Evolutionary conservation across 2,888 invertebrate species (phyloP).

Genomic region (Dryobotodes eremita): DNA sequence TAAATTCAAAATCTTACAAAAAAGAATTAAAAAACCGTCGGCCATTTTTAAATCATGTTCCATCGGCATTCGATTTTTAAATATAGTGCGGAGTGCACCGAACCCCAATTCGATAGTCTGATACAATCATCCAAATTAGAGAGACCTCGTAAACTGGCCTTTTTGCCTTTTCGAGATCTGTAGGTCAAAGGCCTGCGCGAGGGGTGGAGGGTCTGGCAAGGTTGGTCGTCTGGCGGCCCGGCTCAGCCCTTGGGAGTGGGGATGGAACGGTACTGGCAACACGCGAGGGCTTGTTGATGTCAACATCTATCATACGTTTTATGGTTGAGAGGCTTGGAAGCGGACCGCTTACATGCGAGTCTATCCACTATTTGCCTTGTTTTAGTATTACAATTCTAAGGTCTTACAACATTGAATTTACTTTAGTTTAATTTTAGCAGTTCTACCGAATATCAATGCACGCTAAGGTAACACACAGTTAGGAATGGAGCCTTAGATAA

Average conservation of each 20-base stretch:
- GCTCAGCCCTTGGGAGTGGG: conserved; percentile 87
- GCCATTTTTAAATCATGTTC: conserved; percentile 84
- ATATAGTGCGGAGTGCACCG: conserved; percentile 88
- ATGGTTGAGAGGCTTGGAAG: conserved; percentile 85
- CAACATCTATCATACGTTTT: conserved; percentile 89
- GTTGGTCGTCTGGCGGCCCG: conserved; percentile 74
- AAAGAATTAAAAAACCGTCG: conserved; percentile 70
- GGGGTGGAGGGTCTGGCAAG: conserved; percentile 75
- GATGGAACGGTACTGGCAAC: conserved; percentile 84
- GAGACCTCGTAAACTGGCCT: conserved; percentile 72
- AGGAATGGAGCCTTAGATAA: background rate
- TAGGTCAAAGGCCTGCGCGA: conserved; percentile 67
- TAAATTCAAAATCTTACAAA: conserved; percentile 62
- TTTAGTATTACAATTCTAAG: conserved; percentile 67
- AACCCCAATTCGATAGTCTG: conserved; percentile 84
- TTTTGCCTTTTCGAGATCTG: conserved; percentile 68
- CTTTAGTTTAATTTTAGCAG: conserved; percentile 34
- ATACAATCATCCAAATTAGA: conserved; percentile 79
- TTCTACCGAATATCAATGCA: background rate
- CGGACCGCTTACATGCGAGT: conserved; percentile 86
- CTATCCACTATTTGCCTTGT: conserved; percentile 74
- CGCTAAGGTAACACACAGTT: conserved; percentile 3
- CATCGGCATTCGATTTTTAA: conserved; percentile 86
- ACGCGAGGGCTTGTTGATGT: conserved; percentile 88
- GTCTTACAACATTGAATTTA: conserved; percentile 42